Evolutionary conservation across 2,797 vertebrate species (phyloP), one percentile per base, ranked within the genome.

Genomic region (Melanotaenia pygmaea): DNA sequence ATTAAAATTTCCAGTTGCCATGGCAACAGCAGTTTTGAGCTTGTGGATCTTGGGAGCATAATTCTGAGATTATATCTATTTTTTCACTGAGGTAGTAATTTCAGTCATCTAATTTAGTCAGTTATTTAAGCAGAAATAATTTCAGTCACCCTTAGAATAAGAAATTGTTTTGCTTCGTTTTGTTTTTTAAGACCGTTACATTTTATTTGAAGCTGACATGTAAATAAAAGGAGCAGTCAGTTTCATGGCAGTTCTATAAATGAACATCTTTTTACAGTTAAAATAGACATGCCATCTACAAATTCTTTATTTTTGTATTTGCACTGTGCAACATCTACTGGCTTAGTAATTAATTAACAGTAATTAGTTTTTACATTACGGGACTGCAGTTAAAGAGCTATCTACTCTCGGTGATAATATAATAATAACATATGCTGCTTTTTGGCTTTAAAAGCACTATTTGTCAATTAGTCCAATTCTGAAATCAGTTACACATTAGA

Each of bases 1-100:
- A 80, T 88, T 83, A 91, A 89, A 91, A 90, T 91, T 86, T 92
- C 86, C 86, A 83, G 94, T 95, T 95, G 90, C 93, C 89, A 94
- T 93, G 92, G 94, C 76, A 94, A 95, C 94, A 81, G 82, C 68
- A 56, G 82, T 90, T 93, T 90, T 90, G 63, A 88, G 85, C 74
- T 64, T 87, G 76, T 76, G 84, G n/a, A 64, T 84, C 77, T 72
- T 60, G 58, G 72, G 64, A 79, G 63, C 69, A 80, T 77, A 61
- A 78, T 68, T 62, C 67, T 74, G 53, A 76, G 76, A 84, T 76
- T 45, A 88, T 85, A 53, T 78, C 59, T 83, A 26, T 50, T 28
- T 50, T 32, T 83, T 79, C 69, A 84, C 57, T 4, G 18, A 59
- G 69, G 51, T 57, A 68, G 43, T 40, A 30, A 35, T 3, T 47